Base-by-base conservation (phyloP, 1,140 invertebrate species). In the Bombus waltoni region DNA sequence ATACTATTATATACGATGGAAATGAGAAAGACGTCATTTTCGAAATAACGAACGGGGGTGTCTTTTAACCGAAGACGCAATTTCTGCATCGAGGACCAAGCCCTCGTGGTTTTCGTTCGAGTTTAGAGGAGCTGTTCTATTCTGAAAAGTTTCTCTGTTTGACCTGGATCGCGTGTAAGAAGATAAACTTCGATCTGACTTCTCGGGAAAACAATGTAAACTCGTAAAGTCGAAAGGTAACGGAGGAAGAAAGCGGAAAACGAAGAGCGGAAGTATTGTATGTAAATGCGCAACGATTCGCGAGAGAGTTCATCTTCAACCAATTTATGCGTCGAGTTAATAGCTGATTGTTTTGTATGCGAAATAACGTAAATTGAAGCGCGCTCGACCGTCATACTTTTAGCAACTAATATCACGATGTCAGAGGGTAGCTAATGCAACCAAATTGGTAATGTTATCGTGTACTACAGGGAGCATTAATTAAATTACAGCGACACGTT, bases 401-500 rank as follows among this genome's bases (percentile, higher is more conserved):
- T 76, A 77, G 10, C 73, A 68, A 75, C 44, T 76, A 38, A 77
- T 44, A 62, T 38, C 57, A 72, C 72, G 28, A 75, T 75, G 72
- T 62, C 71, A 32, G 70, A 9, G 65, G 32, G 18, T 9, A 68
- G 66, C n/a, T 76, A 83, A 83, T 57, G 76, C 44, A 84, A 59
- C 35, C 65, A 84, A 84, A 84, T 68, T 84, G 57, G 47, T 57
- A 79, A 79, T 84, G 76, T 79, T 44, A 71, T 44, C 62, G 40
- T 35, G n/a, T 35, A n/a, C 66, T 59, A 79, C 82, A 25, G 75
- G 82, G 76, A 59, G 53, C 40, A 70, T 84, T 84, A 84, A 83
- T 83, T 83, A 78, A 83, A 83, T 83, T 70, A 83, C 35, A 28
- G 18, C 53, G 44, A 28, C 40, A 53, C 82, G 82, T 84, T 78